Evolutionary conservation across 1,140 invertebrate species (phyloP), one percentile per base, ranked within the genome.

Genomic region (Drosophila willistoni): DNA sequence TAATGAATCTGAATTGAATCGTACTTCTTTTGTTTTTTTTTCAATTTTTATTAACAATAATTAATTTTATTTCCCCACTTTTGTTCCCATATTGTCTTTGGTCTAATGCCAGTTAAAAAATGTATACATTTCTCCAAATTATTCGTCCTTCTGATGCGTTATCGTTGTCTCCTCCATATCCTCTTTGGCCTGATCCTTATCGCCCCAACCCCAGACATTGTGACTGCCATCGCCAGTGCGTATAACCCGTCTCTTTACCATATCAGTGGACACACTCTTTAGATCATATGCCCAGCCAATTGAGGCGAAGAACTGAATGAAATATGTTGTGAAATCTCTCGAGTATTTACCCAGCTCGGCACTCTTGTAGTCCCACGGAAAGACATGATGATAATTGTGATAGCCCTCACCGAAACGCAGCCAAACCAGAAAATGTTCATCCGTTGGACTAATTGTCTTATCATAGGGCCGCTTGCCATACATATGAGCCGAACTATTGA

Each of bases 331-430:
- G 39, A 96, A 93, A 89, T 98, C 99, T 7, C 95, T 91, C 7
- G 93, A 93, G 92, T 96, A 96, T 82, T 95, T 94, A 36, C 97
- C 96, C 0, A 97, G 93, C 89, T 97, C 96, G 4, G 96, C 94
- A 1, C 96, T 95, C 89, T 97, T 96, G 93, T 98, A 98, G 91
- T 99, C 98, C 95, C 97, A 91, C 0, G 98, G 98, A 93, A 99
- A 99, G 0, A 96, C 96, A 93, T 99, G 98, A 91, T 99, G 98
- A 92, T 98, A 99, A 92, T 98, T 98, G 91, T 98, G 97, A 95
- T 96, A 98, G 1, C 97, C 97, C 93, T 97, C 96, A 0, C 96
- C 96, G 6, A 96, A 92, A 1, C 96, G 95, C 44, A 95, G 93
- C 0, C 96, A 60, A 0, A 96, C 93, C 0, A 97, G 0, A 93